Evolutionary conservation across 2,113 vertebrate genomes (phyloP).

Genomic region (Anoplopoma fimbria): DNA sequence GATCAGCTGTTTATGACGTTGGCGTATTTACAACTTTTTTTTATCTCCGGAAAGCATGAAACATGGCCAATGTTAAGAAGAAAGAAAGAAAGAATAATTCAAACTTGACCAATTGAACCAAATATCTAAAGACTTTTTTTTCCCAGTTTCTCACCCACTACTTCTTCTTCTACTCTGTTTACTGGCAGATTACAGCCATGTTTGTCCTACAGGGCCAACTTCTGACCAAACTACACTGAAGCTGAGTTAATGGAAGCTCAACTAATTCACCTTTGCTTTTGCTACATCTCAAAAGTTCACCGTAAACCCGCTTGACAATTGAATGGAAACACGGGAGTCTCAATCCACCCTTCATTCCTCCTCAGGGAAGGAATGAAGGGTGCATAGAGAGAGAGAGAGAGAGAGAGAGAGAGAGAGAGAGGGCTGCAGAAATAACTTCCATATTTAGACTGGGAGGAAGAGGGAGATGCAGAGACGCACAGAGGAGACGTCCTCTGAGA

Average conservation of each 20-base stretch:
- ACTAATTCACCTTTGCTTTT: not conserved
- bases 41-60: too few species aligned
- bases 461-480: conserved; percentile 14
- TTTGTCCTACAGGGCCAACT: not conserved
- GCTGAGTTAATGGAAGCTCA: not conserved
- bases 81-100: too few species aligned
- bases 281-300: not conserved
- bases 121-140: too few species aligned
- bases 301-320: not conserved
- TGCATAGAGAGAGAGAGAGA: conserved; percentile 7
- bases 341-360: too few species aligned
- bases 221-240: too few species aligned
- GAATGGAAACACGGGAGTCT: not conserved
- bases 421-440: conserved; percentile 71
- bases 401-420: conserved; percentile 29
- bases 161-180: not conserved
- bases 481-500: conserved; percentile 20
- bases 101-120: too few species aligned
- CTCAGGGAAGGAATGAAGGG: conserved; percentile 45
- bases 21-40: too few species aligned
- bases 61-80: too few species aligned
- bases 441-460: conserved; percentile 79
- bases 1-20: too few species aligned
- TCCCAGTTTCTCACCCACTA: too few species aligned
- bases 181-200: not conserved